Percentiles rank a stretch among this genome's conserved stretches.
These are phyloP conservation scores for Sinella curviseta DNA, from an alignment of 1,140 invertebrate genomes.

Conservation along the genomic window DNA sequence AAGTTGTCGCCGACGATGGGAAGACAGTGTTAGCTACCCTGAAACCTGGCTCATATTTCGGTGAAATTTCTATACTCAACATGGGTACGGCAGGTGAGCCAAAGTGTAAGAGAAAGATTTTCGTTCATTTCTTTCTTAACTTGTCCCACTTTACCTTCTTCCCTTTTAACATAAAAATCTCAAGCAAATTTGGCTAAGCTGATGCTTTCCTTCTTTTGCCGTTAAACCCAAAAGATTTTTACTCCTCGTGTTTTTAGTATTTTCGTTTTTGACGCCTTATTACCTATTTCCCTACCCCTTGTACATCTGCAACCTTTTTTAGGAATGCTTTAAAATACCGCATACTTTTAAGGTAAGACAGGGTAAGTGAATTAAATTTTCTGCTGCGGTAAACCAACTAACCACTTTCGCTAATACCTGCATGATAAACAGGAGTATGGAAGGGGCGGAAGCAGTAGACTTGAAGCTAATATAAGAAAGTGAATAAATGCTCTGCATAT, in stretches of 20 bases:
- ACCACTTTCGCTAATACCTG: too few relatives aligned
- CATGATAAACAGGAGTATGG: too few relatives aligned
- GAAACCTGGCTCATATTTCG: slow-evolving; percentile 97
- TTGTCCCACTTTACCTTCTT: background rate
- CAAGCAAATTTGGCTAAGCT: background rate
- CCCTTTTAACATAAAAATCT: background rate
- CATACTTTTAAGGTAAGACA: too few relatives aligned
- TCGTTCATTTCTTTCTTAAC: background rate
- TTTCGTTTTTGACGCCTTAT: background rate
- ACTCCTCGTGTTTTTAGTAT: background rate
- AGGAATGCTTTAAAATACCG: too few relatives aligned
- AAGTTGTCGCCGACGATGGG: slow-evolving; percentile 96
- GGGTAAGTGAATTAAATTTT: too few relatives aligned
- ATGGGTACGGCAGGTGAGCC: slow-evolving; percentile 96
- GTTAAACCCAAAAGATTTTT: background rate
- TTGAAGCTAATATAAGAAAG: too few relatives aligned
- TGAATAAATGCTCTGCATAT: too few relatives aligned
- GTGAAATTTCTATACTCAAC: slow-evolving; percentile 99
- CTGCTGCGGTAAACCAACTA: too few relatives aligned
- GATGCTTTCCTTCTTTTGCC: background rate
- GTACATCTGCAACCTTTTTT: too few relatives aligned
- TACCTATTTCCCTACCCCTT: too few relatives aligned
- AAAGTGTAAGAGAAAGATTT: slow-evolving; percentile 39
- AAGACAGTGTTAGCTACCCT: slow-evolving; percentile 94
- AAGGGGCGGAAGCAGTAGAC: too few relatives aligned